These are phyloP conservation scores for Aleiodes testaceus DNA, from an alignment of 2,888 invertebrate species.

Conservation along the genomic window DNA sequence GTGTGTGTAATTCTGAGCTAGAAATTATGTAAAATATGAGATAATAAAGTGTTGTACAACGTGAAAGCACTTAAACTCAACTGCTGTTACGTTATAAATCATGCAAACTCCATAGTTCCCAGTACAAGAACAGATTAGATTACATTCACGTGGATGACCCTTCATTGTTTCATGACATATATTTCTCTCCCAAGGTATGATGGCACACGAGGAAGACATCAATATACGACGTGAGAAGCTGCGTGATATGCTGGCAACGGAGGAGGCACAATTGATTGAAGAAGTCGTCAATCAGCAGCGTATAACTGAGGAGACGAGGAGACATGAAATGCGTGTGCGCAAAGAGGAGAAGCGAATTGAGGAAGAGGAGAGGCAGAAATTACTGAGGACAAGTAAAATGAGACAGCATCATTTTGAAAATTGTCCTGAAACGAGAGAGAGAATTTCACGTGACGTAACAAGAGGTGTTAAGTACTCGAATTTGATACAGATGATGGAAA, in stretches of 20 bases:
- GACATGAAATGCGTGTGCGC: conserved; percentile 75
- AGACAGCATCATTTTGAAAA: conserved; percentile 71
- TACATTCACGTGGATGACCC: conserved; percentile 33
- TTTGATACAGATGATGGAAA: conserved; percentile 78
- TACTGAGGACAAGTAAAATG: conserved; percentile 72
- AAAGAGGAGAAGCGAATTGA: conserved; percentile 74
- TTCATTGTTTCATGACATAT: conserved; percentile 30
- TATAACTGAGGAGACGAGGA: conserved; percentile 73
- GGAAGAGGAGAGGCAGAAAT: conserved; percentile 75
- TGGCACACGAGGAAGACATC: conserved; percentile 73
- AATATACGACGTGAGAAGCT: conserved; percentile 72
- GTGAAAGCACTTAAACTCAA: conserved; percentile 22
- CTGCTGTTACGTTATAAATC: conserved; percentile 25
- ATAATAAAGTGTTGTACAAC: conserved; percentile 21
- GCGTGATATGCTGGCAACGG: conserved; percentile 67
- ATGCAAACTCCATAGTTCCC: conserved; percentile 11
- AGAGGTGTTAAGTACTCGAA: conserved; percentile 76
- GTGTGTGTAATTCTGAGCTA: background rate
- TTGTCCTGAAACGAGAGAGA: conserved; percentile 74
- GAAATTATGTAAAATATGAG: conserved; percentile 32
- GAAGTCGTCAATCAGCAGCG: conserved; percentile 76
- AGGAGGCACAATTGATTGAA: conserved; percentile 75
- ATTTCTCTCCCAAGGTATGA: conserved; percentile 65
- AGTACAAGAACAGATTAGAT: conserved; percentile 28
- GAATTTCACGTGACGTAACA: conserved; percentile 73